phyloP scores from a whole-genome alignment of 2,888 invertebrate genomes.

The Tanaodytes sp. region DNA sequence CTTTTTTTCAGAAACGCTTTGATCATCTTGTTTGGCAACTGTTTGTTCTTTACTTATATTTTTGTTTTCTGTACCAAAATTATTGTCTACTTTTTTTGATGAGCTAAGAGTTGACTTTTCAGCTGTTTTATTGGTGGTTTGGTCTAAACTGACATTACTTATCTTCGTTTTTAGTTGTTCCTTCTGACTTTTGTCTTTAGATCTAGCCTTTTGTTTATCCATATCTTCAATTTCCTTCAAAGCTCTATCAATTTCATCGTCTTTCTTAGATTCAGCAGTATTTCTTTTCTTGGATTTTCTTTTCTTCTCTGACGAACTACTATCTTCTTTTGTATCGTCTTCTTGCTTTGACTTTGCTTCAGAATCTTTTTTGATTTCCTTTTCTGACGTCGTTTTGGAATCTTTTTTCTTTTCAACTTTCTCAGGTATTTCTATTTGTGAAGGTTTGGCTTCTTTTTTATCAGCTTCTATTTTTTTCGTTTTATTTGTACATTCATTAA shows the following conservation, averaged over 20 bases:
- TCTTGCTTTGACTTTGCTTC: background rate
- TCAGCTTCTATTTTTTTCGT: background rate
- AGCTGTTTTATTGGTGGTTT: too few species aligned
- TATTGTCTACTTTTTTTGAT: too few species aligned
- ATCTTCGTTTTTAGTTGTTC: slow-evolving; percentile 45
- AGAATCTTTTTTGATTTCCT: slow-evolving; percentile 6
- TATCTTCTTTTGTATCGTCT: slow-evolving; percentile 34
- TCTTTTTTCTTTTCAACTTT: background rate
- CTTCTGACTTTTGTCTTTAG: slow-evolving; percentile 62
- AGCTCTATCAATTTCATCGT: slow-evolving; percentile 74
- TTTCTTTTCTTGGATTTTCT: slow-evolving; percentile 65
- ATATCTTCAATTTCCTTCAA: slow-evolving; percentile 73
- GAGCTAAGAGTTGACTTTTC: too few species aligned
- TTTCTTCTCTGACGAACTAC: slow-evolving; percentile 60
- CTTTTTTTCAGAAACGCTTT: too few species aligned
- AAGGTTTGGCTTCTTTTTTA: background rate
- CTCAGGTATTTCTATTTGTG: background rate
- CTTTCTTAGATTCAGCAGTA: slow-evolving; percentile 62
- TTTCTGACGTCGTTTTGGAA: slow-evolving; percentile 19
- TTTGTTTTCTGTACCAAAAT: too few species aligned
- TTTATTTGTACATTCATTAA: background rate
- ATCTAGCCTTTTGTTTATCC: slow-evolving; percentile 66
- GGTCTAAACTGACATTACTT: too few species aligned
- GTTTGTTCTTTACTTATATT: too few species aligned
- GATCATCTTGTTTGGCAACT: too few species aligned